These are phyloP conservation scores for Drosophila watanabei DNA, from an alignment of 1,140 invertebrate genomes.

Conservation along the genomic window DNA sequence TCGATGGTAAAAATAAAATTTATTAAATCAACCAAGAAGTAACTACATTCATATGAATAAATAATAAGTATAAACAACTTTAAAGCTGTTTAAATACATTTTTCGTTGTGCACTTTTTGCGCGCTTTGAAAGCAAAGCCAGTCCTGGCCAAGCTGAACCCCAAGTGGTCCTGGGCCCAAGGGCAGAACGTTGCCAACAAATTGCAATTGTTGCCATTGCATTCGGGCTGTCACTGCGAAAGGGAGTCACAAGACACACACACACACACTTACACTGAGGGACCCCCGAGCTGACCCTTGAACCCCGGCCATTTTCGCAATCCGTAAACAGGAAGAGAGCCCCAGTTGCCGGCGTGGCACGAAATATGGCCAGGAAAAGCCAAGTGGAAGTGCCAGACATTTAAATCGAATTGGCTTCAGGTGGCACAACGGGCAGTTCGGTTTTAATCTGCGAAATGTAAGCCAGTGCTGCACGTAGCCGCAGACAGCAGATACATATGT, in stretches of 20 bases:
- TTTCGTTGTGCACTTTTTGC: conserved; percentile 8
- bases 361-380: conserved; percentile 79
- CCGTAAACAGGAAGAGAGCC: conserved; percentile 65
- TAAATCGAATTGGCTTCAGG: conserved; percentile 83
- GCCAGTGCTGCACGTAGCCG: conserved; percentile 54
- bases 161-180: conserved; percentile 49
- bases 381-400: conserved; percentile 81
- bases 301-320: conserved; percentile 64
- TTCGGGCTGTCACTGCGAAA: conserved; percentile 75
- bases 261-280: conserved; percentile 9
- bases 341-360: conserved; percentile 36
- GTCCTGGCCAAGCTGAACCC: conserved; percentile 12
- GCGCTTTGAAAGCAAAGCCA: conserved; percentile 56
- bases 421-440: conserved; percentile 50
- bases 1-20: not conserved
- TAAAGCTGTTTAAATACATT: not conserved
- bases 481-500: conserved; percentile 52
- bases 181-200: conserved; percentile 82
- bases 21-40: too few species aligned
- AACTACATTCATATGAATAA: not conserved
- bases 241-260: conserved; percentile 39
- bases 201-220: conserved; percentile 85
- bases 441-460: conserved; percentile 76
- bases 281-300: conserved; percentile 57
- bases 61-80: too few species aligned